phyloP scores from a whole-genome alignment of 2,888 invertebrate genomes.

The Acanthosoma haemorrhoidale region DNA sequence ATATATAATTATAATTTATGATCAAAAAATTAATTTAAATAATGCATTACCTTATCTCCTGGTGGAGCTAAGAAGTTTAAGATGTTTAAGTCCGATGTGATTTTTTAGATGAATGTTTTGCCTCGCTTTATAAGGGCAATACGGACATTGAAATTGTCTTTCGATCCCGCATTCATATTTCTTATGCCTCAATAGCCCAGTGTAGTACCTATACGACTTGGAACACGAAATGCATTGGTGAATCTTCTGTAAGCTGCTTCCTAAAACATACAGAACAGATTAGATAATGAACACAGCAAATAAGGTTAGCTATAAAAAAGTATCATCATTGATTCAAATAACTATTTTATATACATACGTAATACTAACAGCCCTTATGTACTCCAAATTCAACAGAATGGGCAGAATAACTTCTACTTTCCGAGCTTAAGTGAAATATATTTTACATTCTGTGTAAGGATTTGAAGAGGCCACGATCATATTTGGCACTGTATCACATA shows the following conservation, averaged over 20 bases:
- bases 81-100: constrained; percentile 10
- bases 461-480: too few relatives aligned
- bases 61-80: too few relatives aligned
- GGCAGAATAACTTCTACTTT: background rate
- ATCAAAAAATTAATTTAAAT: too few relatives aligned
- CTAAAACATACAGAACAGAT: background rate
- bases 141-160: constrained; percentile 45
- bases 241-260: background rate
- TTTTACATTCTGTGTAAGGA: too few relatives aligned
- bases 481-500: too few relatives aligned
- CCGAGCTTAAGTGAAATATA: too few relatives aligned
- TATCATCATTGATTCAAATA: too few relatives aligned
- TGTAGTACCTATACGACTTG: constrained; percentile 7
- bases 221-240: background rate
- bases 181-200: constrained; percentile 44
- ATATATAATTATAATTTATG: too few relatives aligned
- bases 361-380: too few relatives aligned
- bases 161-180: constrained; percentile 46
- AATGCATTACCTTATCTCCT: too few relatives aligned
- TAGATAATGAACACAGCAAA: background rate
- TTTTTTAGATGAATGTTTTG: constrained; percentile 30
- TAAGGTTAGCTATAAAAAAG: too few relatives aligned
- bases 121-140: constrained; percentile 41
- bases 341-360: too few relatives aligned
- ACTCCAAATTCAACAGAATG: background rate